These are phyloP conservation scores for Loris lydekkerianus DNA, from an alignment of 2,797 vertebrate genomes.

Conservation along the genomic window DNA sequence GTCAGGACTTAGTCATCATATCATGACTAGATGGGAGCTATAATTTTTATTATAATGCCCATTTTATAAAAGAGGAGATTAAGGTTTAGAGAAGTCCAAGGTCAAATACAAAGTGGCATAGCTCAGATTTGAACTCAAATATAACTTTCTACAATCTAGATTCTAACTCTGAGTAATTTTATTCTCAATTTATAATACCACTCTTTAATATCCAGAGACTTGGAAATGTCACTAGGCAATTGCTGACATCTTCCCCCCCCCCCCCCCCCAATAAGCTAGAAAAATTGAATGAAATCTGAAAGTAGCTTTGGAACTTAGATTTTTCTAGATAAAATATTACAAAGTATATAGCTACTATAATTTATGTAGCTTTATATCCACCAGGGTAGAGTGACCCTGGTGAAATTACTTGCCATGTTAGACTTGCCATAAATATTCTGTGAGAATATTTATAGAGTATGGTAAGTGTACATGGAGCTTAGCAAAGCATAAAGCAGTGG, in stretches of 20 bases:
- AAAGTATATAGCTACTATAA: conserved; percentile 64
- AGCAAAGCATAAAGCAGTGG: conserved; percentile 65
- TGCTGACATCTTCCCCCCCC: not conserved
- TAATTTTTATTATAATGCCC: not conserved
- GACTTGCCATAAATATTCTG: conserved; percentile 75
- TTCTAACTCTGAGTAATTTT: conserved; percentile 7
- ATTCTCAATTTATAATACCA: not conserved
- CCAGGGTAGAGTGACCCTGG: conserved; percentile 60
- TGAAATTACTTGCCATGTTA: conserved; percentile 69
- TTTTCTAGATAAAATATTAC: conserved; percentile 71
- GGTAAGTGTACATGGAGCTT: conserved; percentile 35
- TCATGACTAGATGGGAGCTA: not conserved
- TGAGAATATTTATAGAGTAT: conserved; percentile 74
- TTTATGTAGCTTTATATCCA: conserved; percentile 73
- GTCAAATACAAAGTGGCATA: not conserved
- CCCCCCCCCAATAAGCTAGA: not conserved
- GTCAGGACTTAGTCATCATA: not conserved
- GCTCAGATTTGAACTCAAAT: not conserved
- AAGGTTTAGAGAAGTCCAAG: conserved; percentile 15
- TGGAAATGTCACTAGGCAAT: not conserved
- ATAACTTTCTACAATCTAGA: not conserved
- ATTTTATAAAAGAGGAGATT: conserved; percentile 28
- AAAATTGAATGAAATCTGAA: conserved; percentile 30
- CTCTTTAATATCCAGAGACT: not conserved
- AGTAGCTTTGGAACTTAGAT: conserved; percentile 35